phyloP scores from a whole-genome alignment of 1,140 invertebrate species.

The Adelges cooleyi region DNA sequence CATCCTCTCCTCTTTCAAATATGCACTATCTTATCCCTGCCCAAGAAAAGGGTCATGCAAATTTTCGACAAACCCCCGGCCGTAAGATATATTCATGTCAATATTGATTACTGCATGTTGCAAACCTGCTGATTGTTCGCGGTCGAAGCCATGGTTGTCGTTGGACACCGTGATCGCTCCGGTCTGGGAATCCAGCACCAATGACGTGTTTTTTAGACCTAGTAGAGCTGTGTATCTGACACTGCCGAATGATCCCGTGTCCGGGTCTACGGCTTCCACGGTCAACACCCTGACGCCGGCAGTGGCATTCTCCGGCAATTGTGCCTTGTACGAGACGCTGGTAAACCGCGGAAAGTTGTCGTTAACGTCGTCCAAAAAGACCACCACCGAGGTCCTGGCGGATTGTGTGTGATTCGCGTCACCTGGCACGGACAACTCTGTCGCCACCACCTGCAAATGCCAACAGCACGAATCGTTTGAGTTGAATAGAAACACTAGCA shows the following conservation, averaged over 20 bases:
- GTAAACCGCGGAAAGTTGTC: slow-evolving; percentile 78
- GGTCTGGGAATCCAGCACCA: slow-evolving; percentile 62
- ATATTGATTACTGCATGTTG: too few species aligned
- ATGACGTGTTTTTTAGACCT: slow-evolving; percentile 59
- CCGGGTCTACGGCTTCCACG: slow-evolving; percentile 44
- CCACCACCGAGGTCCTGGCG: slow-evolving; percentile 56
- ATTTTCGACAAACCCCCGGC: too few species aligned
- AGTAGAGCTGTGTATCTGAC: slow-evolving; percentile 52
- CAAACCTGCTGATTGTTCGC: slow-evolving; percentile 55
- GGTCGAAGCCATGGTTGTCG: slow-evolving; percentile 62
- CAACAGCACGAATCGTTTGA: too few species aligned
- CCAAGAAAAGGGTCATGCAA: too few species aligned
- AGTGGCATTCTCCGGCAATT: slow-evolving; percentile 66
- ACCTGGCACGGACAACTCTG: slow-evolving; percentile 39
- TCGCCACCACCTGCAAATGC: slow-evolving; percentile 39
- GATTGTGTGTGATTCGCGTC: slow-evolving; percentile 42
- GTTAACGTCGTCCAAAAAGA: slow-evolving; percentile 76
- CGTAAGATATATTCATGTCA: too few species aligned
- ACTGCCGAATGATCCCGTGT: slow-evolving; percentile 42
- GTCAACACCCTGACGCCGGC: slow-evolving; percentile 58
- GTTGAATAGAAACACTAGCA: too few species aligned
- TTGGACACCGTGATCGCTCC: slow-evolving; percentile 68
- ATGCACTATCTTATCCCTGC: too few species aligned
- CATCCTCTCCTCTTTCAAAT: too few species aligned
- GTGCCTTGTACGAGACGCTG: slow-evolving; percentile 55